Base-by-base conservation (phyloP, 2,888 invertebrate genomes). In the Dicycla oo region DNA sequence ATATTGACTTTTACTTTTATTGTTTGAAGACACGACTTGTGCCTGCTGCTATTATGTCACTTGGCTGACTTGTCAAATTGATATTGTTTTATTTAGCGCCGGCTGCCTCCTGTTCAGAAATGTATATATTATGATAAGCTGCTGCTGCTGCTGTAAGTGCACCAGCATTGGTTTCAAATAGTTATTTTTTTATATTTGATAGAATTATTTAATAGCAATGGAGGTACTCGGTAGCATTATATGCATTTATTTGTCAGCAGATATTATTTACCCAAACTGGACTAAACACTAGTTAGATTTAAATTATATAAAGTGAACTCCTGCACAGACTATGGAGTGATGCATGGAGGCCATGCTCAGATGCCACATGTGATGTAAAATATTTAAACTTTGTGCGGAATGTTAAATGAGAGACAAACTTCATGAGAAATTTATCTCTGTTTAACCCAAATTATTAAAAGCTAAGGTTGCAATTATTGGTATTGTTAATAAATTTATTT, bases 401-500 rank as follows among this genome's bases (percentile, higher is more conserved):
- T 85, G 86, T 88, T 88, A 87, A 80, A 80, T 64, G 51, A 85
- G 81, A 85, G 85, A 81, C 70, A 85, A 83, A 84, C 79, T 69
- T 64, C 11, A 40, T 38, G n/a, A 57, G 23, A 45, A 80, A 81
- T 84, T 84, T 82, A 80, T 84, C 85, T 88, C 85, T 82, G 80
- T 70, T 86, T 86, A 86, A 87, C 86, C 81, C 73, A 84, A 85
- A 88, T 86, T 86, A 82, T 84, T 80, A 73, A 85, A 89, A 88
- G 86, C 82, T 91, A 92, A 91, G 90, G 81, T 89, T 89, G 88
- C 88, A 91, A 90, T 86, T 87, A 91, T 90, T 92, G 90, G 90
- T 90, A 90, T 89, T 92, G 91, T 90, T 92, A 93, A 90, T 93
- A 93, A 92, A 92, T 89, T 89, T 89, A 88, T 87, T 88, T 86